Evolutionary conservation across 2,113 vertebrate species (phyloP).

Genomic region (Ivindomyrus marchei): DNA sequence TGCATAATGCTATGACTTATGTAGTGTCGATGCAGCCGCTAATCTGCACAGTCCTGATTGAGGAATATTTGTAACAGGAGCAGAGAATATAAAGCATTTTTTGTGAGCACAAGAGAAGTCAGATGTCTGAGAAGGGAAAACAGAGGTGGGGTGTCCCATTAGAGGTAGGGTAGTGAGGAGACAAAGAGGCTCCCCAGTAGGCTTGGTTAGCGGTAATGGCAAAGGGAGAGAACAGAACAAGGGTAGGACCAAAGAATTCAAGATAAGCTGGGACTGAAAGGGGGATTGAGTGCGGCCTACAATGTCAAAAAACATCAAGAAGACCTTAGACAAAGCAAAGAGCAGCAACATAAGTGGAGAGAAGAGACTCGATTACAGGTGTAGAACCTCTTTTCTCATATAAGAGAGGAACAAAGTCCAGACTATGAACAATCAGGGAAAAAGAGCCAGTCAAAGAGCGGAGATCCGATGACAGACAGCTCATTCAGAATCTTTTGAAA

Average conservation of each 20-base stretch:
- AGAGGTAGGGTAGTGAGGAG: neutral
- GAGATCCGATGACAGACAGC: neutral
- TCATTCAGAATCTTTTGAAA: neutral
- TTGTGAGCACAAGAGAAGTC: neutral
- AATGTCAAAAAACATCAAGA: neutral
- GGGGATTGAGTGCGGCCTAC: neutral
- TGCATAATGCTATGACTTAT: neutral
- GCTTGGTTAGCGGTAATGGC: neutral
- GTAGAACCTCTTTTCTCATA: neutral
- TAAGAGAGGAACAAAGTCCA: conserved; percentile 1
- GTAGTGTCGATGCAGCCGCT: neutral
- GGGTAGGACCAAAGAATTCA: neutral
- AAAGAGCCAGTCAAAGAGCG: neutral
- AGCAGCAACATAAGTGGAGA: neutral
- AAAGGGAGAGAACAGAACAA: neutral
- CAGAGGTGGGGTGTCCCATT: neutral
- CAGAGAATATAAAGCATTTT: neutral
- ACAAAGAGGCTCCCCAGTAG: neutral
- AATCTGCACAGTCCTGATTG: neutral
- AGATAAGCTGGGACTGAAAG: conserved; percentile 8
- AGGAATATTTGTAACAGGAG: neutral
- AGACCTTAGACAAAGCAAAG: conserved; percentile 5
- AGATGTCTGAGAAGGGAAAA: neutral
- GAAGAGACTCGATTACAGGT: conserved; percentile 1
- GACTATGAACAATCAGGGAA: neutral